Evolutionary conservation across 2,888 invertebrate genomes (phyloP), one percentile per base, ranked within the genome.

Genomic region (Periphyllus acericola): DNA sequence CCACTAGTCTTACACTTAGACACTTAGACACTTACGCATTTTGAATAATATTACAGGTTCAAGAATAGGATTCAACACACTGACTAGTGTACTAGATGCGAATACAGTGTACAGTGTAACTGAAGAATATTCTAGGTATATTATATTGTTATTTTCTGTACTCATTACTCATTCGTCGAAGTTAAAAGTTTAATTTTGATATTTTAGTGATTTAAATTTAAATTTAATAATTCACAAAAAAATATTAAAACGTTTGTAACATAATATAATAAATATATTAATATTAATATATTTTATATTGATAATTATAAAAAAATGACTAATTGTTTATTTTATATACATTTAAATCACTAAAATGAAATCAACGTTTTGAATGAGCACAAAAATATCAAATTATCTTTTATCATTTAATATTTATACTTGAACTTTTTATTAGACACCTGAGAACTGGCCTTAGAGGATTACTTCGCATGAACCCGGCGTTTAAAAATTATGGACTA

Each of bases 31-130:
- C n/a, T n/a, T 6, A 60, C 6, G 2, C 14, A 36, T 36, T 46
- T 60, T 21, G 60, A 25, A 60, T 78, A 29, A 68, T 46, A 78
- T 89, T 89, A 25, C 91, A 95, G 96, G 97, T 89, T 97, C 97
- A 66, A 94, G 97, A 90, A 93, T 94, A 88, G 96, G 96, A 85
- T 97, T 95, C 92, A 98, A 97, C 91, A 96, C 96, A 0, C 92
- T 97, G 72, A 97, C 97, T 11, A 96, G 96, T 52, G 95, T 95
- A 60, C 93, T 98, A 72, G 97, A 98, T 92, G 97, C 95, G 81
- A 97, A 97, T 91, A 97, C 97, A 2, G 95, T 98, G 1, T 98
- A 98, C 91, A 97, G 97, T 76, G 95, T 96, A 11, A 95, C 94
- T 84, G 97, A 97, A 91, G 93, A 95, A 90, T 96, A 96, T 91